Conservation (phyloP, 2,113 vertebrate species). For the Microtus pennsylvanicus region DNA sequence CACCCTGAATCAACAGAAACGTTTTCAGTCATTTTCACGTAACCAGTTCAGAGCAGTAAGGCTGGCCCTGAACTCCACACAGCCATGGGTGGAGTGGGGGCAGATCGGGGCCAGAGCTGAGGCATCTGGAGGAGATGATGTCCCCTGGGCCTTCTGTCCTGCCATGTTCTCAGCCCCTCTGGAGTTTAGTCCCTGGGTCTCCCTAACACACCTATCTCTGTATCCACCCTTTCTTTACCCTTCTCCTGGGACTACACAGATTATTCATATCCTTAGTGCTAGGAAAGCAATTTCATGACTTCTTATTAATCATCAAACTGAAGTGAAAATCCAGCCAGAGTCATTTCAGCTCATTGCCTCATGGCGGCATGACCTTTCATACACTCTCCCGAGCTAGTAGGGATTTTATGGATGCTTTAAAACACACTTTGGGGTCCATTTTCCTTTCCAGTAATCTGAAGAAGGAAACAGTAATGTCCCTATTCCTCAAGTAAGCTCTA, state of each 20-base stretch:
- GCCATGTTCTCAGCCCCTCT: background rate
- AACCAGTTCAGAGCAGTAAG: background rate
- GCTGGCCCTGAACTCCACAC: background rate
- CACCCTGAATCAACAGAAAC: background rate
- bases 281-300: background rate
- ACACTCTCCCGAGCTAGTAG: background rate
- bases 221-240: background rate
- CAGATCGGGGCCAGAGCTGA: background rate
- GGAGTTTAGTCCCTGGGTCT: background rate
- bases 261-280: background rate
- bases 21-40: background rate
- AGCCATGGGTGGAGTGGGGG: accelerated
- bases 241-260: background rate
- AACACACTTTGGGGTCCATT: background rate
- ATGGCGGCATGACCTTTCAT: background rate
- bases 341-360: constrained; percentile 23
- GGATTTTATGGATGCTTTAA: background rate
- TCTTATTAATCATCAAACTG: background rate
- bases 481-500: constrained; percentile 20
- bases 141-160: background rate
- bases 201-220: background rate
- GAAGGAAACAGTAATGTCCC: background rate
- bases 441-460: constrained; percentile 13
- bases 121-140: background rate
- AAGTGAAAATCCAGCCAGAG: background rate